Conservation (phyloP, 2,797 vertebrate genomes). For the Acanthopagrus latus region DNA sequence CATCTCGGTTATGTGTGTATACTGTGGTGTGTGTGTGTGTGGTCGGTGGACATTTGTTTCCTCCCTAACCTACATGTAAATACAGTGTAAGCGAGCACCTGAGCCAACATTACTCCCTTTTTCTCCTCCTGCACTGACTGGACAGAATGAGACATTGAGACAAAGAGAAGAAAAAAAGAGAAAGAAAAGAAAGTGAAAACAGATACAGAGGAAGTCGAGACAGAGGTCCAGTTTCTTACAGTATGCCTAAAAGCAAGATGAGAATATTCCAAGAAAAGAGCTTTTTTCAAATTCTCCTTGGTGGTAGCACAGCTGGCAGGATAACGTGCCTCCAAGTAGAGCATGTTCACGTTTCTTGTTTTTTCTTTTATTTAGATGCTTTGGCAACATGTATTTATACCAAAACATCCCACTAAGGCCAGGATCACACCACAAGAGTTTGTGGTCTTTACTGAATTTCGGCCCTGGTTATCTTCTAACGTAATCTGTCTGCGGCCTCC, state of each 20-base stretch:
- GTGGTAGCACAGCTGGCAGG: background rate
- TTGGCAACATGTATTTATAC: too few species aligned
- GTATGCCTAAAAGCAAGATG: background rate
- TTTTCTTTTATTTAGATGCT: background rate
- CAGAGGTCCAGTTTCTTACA: conserved; percentile 9
- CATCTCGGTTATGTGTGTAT: conserved; percentile 62
- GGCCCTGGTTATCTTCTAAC: too few species aligned
- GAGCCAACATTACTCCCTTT: conserved; percentile 78
- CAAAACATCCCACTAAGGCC: too few species aligned
- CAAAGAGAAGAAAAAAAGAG: conserved; percentile 18
- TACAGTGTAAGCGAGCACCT: conserved; percentile 76
- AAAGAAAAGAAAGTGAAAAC: conserved; percentile 15
- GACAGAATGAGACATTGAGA: conserved; percentile 58
- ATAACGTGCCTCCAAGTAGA: background rate
- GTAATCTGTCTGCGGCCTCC: too few species aligned
- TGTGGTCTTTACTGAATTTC: too few species aligned
- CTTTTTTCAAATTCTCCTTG: background rate
- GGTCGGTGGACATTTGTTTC: conserved; percentile 72
- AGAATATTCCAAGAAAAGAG: background rate
- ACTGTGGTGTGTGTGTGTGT: conserved; percentile 70
- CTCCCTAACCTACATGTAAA: conserved; percentile 69
- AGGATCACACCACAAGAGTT: too few species aligned
- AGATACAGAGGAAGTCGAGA: conserved; percentile 18
- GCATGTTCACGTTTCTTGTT: background rate
- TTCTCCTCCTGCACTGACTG: conserved; percentile 36